Evolutionary conservation across 2,113 vertebrate genomes (phyloP), one percentile per base, ranked within the genome.

Genomic region (Sterna hirundo): DNA sequence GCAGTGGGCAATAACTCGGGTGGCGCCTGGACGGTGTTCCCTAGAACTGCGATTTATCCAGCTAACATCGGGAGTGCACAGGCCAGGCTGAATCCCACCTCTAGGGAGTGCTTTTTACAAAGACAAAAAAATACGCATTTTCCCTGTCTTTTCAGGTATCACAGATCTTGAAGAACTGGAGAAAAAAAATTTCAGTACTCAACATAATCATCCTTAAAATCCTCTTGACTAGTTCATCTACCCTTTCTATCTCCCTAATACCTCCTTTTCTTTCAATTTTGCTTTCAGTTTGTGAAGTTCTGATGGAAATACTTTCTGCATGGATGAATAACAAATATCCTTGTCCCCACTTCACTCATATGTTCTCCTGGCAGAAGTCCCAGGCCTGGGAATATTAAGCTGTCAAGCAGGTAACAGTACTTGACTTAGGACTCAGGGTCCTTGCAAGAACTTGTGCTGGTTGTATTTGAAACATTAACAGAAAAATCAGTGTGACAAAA

Each of bases 301-400:
- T 80, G 89, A 78, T 76, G 79, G 86, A 92, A 61, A 92, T 58
- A 52, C 54, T 94, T 97, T 94, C 90, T 86, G 88, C 72, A 77
- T 2, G n/a, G 84, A 62, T 93, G 86, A 77, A 87, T 78, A 93
- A 58, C 49, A 96, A 89, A 92, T 93, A 96, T 90, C 85, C 55
- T 77, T 78, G 60, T 75, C 88, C 83, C 32, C 79, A 69, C 68
- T 79, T 92, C 76, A 71, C 79, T 94, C 96, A 94, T 77, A 34
- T 90, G 94, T 94, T 95, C 80, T 77, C 66, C 83, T 96, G 96
- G 96, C 96, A 95, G 83, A 86, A 77, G 70, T 88, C 96, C 91
- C 80, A 92, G 93, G 44, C 32, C 65, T n/a, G 15, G 74, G 75
- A 95, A 90, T 93, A 94, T 74, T 88, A 92, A 93, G 92, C 92